Conservation (phyloP, 2,113 vertebrate genomes). For the Protomyctophum bolini region DNA sequence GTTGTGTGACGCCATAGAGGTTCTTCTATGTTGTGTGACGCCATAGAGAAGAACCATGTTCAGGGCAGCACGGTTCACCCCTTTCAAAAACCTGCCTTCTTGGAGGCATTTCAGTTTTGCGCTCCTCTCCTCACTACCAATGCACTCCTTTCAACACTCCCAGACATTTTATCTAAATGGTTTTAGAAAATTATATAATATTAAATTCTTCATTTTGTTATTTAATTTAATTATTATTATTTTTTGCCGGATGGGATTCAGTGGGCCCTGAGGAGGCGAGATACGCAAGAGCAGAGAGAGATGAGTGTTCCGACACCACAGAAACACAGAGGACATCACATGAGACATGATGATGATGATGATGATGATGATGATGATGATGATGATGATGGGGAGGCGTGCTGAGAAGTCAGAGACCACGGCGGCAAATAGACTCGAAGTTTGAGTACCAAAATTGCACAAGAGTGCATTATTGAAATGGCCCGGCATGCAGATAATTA, state of each 20-base stretch:
- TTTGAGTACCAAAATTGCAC: conserved; percentile 5
- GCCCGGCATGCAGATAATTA: conserved; percentile 57
- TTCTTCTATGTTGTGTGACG: no score
- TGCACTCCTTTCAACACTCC: no score
- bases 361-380: neutral
- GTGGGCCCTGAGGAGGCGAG: conserved; percentile 19
- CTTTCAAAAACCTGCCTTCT: no score
- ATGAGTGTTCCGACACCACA: conserved; percentile 1
- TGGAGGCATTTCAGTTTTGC: no score
- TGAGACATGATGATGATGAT: neutral
- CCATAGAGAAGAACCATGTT: no score
- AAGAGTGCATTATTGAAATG: conserved; percentile 52
- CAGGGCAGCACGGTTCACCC: no score
- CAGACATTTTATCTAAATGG: no score
- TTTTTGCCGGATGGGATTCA: conserved; percentile 11
- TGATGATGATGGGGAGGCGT: neutral
- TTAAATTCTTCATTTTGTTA: no score
- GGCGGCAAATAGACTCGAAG: conserved; percentile 14
- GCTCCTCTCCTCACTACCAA: no score
- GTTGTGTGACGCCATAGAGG: no score
- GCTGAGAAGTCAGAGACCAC: neutral
- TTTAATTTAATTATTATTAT: no score
- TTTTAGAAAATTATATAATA: no score
- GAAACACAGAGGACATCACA: neutral
- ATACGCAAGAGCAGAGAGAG: neutral